phyloP scores from a whole-genome alignment of 2,797 vertebrate species.

The Lagorchestes hirsutus region DNA sequence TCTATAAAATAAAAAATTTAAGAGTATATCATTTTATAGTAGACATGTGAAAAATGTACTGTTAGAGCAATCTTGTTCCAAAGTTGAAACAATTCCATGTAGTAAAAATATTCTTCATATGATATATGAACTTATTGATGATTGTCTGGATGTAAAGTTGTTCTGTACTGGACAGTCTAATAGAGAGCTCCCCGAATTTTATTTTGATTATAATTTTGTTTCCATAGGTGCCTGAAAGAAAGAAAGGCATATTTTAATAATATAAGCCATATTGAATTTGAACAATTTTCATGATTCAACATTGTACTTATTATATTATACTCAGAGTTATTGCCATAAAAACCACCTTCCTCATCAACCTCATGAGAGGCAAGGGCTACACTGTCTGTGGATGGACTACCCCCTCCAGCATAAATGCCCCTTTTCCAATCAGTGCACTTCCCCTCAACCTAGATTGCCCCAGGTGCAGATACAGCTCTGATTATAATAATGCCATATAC shows the following conservation, averaged over 20 bases:
- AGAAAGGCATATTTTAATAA: slow-evolving; percentile 61
- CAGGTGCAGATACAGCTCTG: background rate
- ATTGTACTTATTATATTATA: background rate
- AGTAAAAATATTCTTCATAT: slow-evolving; percentile 77
- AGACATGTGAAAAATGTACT: slow-evolving; percentile 70
- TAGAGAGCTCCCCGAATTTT: slow-evolving; percentile 37
- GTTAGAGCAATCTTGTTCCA: slow-evolving; percentile 78
- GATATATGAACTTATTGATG: slow-evolving; percentile 72
- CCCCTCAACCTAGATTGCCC: background rate
- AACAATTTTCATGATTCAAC: slow-evolving; percentile 23
- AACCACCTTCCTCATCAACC: background rate
- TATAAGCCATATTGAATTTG: slow-evolving; percentile 36
- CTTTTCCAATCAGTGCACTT: background rate
- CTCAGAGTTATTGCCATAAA: background rate
- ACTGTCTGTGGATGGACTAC: background rate
- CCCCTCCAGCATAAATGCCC: background rate
- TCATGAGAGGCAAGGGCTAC: background rate
- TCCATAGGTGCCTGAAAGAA: slow-evolving; percentile 82
- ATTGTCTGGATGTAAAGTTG: slow-evolving; percentile 61
- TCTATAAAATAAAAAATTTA: slow-evolving; percentile 73
- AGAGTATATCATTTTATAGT: slow-evolving; percentile 77
- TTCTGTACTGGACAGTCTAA: slow-evolving; percentile 61
- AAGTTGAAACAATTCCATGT: slow-evolving; percentile 74
- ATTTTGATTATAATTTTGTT: slow-evolving; percentile 83
- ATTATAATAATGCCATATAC: background rate